Evolutionary conservation across 1,140 invertebrate genomes (phyloP), one percentile per base, ranked within the genome.

Genomic region (Hycleus cichorii): DNA sequence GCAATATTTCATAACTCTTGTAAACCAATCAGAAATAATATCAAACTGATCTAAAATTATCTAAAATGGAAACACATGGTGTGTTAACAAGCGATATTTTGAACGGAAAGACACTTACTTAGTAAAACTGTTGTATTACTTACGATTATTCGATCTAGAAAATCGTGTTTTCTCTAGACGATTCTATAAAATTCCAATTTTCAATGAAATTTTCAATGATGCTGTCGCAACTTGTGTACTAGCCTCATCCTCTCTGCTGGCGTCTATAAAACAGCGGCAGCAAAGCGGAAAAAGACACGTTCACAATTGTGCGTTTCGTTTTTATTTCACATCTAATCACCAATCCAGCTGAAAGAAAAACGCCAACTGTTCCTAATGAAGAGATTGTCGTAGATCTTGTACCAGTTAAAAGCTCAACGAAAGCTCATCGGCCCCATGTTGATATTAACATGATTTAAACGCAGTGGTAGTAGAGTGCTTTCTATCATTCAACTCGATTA

Each of bases 241-340:
- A 58, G 66, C 62, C 69, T 71, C 64, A 67, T 71, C 63, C 69
- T 57, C 63, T 69, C 60, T 66, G 66, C 69, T 69, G 68, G 60
- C 69, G 69, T 66, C 63, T 65, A 56, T 63, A 60, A 54, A 60
- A 48, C 57, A 71, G 64, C 69, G 69, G 67, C 69, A 71, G 69
- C 69, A 71, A 71, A 71, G 66, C 66, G 63, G 69, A 71, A 71
- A 71, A 71, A 71, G 69, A 71, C 69, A 71, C 57, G 65, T 69
- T 59, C 63, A 69, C 60, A 55, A 63, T 44, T 47, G 51, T 46
- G 51, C 26, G 40, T 7, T 32, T 32, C 32, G 7, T 7, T 32
- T 5, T 32, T 32, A 4, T 32, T 32, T 32, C 7, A 7, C 7
- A 7, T 5, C 7, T 5, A 32, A 32, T 32, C 32, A 32, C 32